Base-by-base conservation (phyloP, 2,113 vertebrate species). In the Columbina picui region DNA sequence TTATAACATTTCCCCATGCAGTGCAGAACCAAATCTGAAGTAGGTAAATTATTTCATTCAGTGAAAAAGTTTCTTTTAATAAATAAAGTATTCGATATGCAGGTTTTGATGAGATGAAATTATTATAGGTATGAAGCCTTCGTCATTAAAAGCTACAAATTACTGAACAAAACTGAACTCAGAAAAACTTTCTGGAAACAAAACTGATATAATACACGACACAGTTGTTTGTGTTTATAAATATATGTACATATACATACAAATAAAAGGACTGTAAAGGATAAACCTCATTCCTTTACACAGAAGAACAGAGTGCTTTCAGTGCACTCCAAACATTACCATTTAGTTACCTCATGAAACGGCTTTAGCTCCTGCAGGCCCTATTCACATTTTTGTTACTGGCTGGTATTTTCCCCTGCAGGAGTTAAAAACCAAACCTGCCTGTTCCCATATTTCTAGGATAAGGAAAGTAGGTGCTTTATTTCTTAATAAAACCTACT, bases 41-140 rank as follows among this genome's bases (percentile, higher is more conserved):
- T 11, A 78, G 30, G 29, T 32, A 91, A 79, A 53, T 65, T 61
- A 81, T 32, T 89, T 89, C 5, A 70, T 77, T 94, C 45, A 17
- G 4, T 56, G 52, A 69, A 84, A 78, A 45, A 26, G 12, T 25
- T 77, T 15, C 8, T 78, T 91, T 93, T 43, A 92, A 96, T 96
- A 84, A 96, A 95, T 96, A 89, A 93, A 75, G 39, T 64, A 81
- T 30, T 65, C 52, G 11, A 68, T 90, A 71, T 18, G 73, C 47
- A 90, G 39, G 23, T 83, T 90, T 82, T 81, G 34, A 94, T 89
- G 80, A 95, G 88, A 95, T 96, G 43, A 87, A 84, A 60, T 68
- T 85, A 91, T 50, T 81, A 39, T 18, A 71, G 21, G 8, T 78
- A 78, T 78, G 52, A 82, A 78, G 84, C 27, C 49, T 80, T 68